A percentile compares a stretch with the other conserved stretches of the same genome.
These are phyloP conservation scores for Eudyptes chrysolophus DNA, from an alignment of 2,113 vertebrate genomes.

Conservation along the genomic window DNA sequence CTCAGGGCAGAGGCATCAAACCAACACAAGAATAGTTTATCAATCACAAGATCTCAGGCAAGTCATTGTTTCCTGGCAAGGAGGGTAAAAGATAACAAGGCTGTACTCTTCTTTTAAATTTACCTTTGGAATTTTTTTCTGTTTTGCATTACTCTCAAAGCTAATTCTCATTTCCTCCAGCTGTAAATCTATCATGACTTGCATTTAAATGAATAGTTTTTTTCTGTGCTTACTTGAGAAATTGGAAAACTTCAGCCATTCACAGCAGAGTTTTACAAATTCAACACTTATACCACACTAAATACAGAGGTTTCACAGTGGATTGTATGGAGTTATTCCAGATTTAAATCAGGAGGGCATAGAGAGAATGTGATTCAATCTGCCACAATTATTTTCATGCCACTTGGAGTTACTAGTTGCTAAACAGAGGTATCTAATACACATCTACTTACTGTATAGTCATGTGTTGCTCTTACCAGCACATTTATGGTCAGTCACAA, in stretches of 20 bases:
- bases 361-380: neutral
- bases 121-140: neutral
- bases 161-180: slow-evolving; percentile 35
- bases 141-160: slow-evolving; percentile 1
- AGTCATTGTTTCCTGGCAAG: neutral
- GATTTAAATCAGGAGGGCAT: neutral
- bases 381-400: neutral
- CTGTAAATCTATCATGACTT: slow-evolving; percentile 36
- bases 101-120: neutral
- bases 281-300: neutral
- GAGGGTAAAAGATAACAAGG: neutral
- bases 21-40: neutral
- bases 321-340: neutral
- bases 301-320: neutral
- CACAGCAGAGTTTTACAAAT: slow-evolving; percentile 12
- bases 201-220: slow-evolving; percentile 21
- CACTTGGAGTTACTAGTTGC: neutral
- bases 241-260: neutral
- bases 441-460: slow-evolving; percentile 31
- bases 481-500: neutral
- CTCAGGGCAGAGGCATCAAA: neutral
- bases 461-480: neutral
- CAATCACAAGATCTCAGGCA: neutral
- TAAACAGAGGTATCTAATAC: slow-evolving; percentile 13
- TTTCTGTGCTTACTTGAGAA: slow-evolving; percentile 4